Evolutionary conservation across 2,888 invertebrate species (phyloP).

Genomic region (Rhagonycha fulva): DNA sequence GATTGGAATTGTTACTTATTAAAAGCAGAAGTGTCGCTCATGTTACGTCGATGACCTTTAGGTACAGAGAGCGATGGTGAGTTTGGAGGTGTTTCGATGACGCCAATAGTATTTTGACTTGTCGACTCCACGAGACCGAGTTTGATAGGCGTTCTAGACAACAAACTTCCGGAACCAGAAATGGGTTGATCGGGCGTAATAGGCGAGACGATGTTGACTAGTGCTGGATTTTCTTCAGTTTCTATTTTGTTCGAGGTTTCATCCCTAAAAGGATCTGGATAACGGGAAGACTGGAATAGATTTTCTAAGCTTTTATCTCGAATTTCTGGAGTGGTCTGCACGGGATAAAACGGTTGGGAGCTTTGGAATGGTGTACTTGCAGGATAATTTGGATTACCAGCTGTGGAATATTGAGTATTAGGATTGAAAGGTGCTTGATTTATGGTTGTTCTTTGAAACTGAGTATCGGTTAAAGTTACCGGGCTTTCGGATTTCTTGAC

Average conservation of each 20-base stretch:
- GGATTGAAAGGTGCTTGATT: slow-evolving; percentile 35
- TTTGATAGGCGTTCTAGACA: slow-evolving; percentile 32
- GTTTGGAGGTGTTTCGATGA: slow-evolving; percentile 47
- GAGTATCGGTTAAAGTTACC: slow-evolving; percentile 36
- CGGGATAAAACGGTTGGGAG: slow-evolving; percentile 28
- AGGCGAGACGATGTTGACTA: slow-evolving; percentile 40
- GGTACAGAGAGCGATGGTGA: slow-evolving; percentile 51
- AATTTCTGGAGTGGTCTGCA: slow-evolving; percentile 23
- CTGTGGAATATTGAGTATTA: slow-evolving; percentile 35
- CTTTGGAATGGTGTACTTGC: slow-evolving; percentile 35
- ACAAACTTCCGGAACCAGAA: slow-evolving; percentile 38
- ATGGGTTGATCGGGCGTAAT: slow-evolving; percentile 42
- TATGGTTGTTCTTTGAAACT: slow-evolving; percentile 26
- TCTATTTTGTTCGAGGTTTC: slow-evolving; percentile 48
- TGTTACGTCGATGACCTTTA: slow-evolving; percentile 75
- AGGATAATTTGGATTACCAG: slow-evolving; percentile 38
- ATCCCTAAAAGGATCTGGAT: slow-evolving; percentile 74
- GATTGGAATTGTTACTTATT: slow-evolving; percentile 65
- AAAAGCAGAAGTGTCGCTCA: slow-evolving; percentile 83
- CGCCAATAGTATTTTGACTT: slow-evolving; percentile 45
- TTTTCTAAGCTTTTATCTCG: slow-evolving; percentile 60
- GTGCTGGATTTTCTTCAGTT: slow-evolving; percentile 57
- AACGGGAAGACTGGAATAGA: slow-evolving; percentile 67
- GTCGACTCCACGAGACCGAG: slow-evolving; percentile 48
- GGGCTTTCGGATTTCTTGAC: slow-evolving; percentile 53